These are phyloP conservation scores for Polyergus mexicanus DNA, from an alignment of 1,140 invertebrate genomes.

Conservation along the genomic window DNA sequence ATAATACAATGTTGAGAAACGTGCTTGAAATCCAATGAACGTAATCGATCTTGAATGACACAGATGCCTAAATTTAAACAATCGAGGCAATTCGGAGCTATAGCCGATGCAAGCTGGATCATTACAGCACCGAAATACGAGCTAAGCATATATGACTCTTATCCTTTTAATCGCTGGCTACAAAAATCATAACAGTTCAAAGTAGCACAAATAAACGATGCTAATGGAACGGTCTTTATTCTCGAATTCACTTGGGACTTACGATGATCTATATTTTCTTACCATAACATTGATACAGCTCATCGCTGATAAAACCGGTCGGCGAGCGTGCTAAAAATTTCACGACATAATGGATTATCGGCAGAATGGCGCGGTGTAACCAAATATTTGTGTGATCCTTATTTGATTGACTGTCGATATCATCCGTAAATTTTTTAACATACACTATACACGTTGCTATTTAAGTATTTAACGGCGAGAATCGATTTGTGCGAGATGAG, in stretches of 20 bases:
- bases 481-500: slow-evolving; percentile 36
- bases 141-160: too few species aligned
- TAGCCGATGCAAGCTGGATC: neutral
- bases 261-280: slow-evolving; percentile 21
- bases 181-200: neutral
- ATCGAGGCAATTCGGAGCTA: neutral
- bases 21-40: slow-evolving; percentile 16
- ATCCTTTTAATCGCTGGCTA: neutral
- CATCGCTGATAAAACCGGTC: neutral
- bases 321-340: slow-evolving; percentile 42
- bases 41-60: neutral
- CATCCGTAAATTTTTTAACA: slow-evolving; percentile 54
- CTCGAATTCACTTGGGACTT: neutral
- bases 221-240: neutral
- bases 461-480: slow-evolving; percentile 56
- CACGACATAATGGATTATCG: slow-evolving; percentile 61
- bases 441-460: slow-evolving; percentile 16
- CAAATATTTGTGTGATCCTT: slow-evolving; percentile 58
- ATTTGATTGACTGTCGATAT: slow-evolving; percentile 59
- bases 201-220: neutral
- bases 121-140: neutral
- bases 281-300: slow-evolving; percentile 27
- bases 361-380: slow-evolving; percentile 39
- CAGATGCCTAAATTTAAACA: neutral
- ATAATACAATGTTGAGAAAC: slow-evolving; percentile 47